Base-by-base conservation (phyloP, 2,888 invertebrate species). In the Coremacera marginata region DNA sequence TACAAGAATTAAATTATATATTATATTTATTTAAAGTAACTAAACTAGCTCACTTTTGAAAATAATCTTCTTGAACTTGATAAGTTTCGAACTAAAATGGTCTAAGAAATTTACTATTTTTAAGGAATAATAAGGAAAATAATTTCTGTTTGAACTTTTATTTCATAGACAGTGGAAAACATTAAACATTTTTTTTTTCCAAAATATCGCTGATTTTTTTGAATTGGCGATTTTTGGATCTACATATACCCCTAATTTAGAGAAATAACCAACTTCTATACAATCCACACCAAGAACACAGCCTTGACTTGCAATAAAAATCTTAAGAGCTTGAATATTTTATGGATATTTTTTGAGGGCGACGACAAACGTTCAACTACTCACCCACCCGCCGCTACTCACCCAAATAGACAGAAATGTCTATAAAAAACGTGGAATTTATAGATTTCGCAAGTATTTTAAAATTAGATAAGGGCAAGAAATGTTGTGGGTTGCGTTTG, bases 401-500 rank as follows among this genome's bases (percentile, higher is more conserved):
- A 44, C 51, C 70, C n/a, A 22, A 8, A 74, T 44, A 52, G 73
- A 77, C 76, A 68, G 65, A 74, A 80, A 80, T 76, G 80, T 82
- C 79, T 81, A 81, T 82, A 82, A 82, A 80, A 5, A 60, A n/a
- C n/a, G 73, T 37, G 76, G 77, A 77, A 79, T 81, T 80, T 82
- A 80, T 82, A 81, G 81, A 82, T 78, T 79, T 77, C 60, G 63
- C 77, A 78, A 77, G 81, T 78, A 80, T 81, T 81, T 83, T 78
- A 77, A 80, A 83, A 80, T 79, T 70, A 82, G 83, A 83, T 83
- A 83, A 83, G 81, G 78, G 68, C 63, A 77, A 62, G 63, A 70
- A 79, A 78, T 75, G 76, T 73, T 49, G 65, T 70, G 70, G 63
- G 14, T 31, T 73, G 63, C 14, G 25, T 37, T 60, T 22, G 44